A percentile compares a stretch with the other conserved stretches of the same genome.
phyloP scores from a whole-genome alignment of 2,888 invertebrate genomes.

The Machimus rusticus region DNA sequence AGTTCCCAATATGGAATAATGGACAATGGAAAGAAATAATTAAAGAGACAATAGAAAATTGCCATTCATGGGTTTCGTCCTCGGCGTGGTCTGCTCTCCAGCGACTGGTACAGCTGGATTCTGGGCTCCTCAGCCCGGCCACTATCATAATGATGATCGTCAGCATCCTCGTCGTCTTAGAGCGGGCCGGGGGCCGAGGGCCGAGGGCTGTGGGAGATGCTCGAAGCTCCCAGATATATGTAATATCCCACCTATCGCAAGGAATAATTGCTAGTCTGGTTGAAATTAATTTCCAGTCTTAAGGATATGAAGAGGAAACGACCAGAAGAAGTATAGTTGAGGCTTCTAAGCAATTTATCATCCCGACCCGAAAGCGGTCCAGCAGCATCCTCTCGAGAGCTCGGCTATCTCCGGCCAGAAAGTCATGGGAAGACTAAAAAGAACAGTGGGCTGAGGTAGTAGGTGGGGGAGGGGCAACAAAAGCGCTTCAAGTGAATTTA shows the following conservation, averaged over 20 bases:
- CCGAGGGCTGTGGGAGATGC: neutral
- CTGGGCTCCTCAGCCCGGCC: neutral
- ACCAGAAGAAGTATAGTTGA: neutral
- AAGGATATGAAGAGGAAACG: constrained; percentile 20
- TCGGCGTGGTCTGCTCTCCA: neutral
- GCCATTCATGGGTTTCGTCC: neutral
- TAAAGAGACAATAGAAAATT: constrained; percentile 23
- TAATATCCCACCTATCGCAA: neutral
- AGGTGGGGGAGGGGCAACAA: neutral
- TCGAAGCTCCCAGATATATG: neutral
- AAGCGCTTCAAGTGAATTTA: constrained; percentile 25
- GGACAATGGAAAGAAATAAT: constrained; percentile 14
- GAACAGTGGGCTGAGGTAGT: neutral
- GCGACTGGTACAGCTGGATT: neutral
- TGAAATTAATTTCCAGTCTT: constrained; percentile 28
- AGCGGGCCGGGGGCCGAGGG: neutral
- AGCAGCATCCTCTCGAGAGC: neutral
- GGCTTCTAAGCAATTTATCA: constrained; percentile 28
- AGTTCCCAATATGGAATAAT: constrained; percentile 5
- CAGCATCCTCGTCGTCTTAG: neutral
- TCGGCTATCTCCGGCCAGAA: neutral
- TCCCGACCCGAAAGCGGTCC: neutral
- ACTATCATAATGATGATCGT: neutral
- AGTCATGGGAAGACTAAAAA: neutral
- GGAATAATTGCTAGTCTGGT: constrained; percentile 25